A percentile compares a stretch with the other conserved stretches of the same genome.
These are phyloP conservation scores for Bubo blakistoni DNA, from an alignment of 2,113 vertebrate species.

Conservation along the genomic window DNA sequence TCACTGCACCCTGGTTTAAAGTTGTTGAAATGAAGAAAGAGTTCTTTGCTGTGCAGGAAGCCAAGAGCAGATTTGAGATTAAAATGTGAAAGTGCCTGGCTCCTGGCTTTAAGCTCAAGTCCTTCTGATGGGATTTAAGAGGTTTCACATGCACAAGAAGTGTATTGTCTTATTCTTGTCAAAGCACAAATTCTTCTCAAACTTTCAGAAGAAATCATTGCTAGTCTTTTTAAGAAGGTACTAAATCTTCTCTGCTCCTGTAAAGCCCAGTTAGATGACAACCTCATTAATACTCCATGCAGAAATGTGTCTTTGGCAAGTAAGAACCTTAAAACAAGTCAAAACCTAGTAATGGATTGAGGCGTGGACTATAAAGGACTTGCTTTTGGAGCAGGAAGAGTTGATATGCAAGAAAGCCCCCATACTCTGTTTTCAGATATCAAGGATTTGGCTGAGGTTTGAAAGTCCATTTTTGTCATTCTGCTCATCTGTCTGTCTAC, in stretches of 20 bases:
- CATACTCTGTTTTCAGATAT: not conserved
- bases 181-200: not conserved
- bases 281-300: not conserved
- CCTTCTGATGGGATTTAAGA: not conserved
- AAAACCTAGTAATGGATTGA: not conserved
- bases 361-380: not conserved
- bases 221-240: not conserved
- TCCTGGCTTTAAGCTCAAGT: not conserved
- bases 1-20: constrained; percentile 21
- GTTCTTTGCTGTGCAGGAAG: constrained; percentile 29
- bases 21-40: constrained; percentile 47
- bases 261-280: not conserved
- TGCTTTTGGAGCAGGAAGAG: not conserved
- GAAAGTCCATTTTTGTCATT: not conserved
- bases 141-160: constrained; percentile 12
- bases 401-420: not conserved
- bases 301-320: not conserved
- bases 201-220: not conserved
- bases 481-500: not conserved
- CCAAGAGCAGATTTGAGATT: constrained; percentile 2
- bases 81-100: not conserved
- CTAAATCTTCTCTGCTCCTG: not conserved
- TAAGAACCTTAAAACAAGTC: not conserved
- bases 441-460: not conserved
- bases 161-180: not conserved